Percentiles rank a stretch among this genome's conserved stretches.
These are phyloP conservation scores for Microcebus murinus DNA, from an alignment of 2,113 vertebrate species.

Conservation along the genomic window DNA sequence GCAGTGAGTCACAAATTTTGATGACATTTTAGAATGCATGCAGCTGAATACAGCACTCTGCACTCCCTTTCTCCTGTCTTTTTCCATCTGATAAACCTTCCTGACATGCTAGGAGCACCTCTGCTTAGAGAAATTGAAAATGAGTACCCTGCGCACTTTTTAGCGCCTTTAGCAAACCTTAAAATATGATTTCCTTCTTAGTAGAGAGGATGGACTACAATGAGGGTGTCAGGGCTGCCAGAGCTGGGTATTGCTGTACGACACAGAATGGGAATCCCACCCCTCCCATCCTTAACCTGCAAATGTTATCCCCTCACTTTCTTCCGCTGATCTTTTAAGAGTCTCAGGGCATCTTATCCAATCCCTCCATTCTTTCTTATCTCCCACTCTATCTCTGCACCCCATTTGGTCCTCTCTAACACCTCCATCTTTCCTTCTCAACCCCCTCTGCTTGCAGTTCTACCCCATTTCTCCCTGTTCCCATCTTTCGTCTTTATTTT, in stretches of 20 bases:
- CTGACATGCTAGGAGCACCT: background rate
- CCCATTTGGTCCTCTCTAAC: background rate
- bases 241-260: background rate
- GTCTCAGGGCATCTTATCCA: background rate
- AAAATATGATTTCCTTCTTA: background rate
- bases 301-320: background rate
- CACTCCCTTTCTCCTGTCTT: background rate
- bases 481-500: background rate
- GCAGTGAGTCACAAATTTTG: background rate
- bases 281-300: background rate
- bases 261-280: background rate
- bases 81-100: background rate
- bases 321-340: background rate
- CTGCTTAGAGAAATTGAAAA: background rate
- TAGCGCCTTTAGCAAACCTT: background rate
- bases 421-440: background rate
- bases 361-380: background rate
- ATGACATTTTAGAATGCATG: background rate
- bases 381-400: background rate
- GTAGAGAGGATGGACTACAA: background rate
- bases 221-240: background rate
- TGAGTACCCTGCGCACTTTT: background rate
- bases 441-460: background rate
- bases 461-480: background rate
- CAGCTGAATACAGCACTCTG: background rate